Conservation (phyloP, 1,140 invertebrate genomes). For the Lucilia cuprina region DNA sequence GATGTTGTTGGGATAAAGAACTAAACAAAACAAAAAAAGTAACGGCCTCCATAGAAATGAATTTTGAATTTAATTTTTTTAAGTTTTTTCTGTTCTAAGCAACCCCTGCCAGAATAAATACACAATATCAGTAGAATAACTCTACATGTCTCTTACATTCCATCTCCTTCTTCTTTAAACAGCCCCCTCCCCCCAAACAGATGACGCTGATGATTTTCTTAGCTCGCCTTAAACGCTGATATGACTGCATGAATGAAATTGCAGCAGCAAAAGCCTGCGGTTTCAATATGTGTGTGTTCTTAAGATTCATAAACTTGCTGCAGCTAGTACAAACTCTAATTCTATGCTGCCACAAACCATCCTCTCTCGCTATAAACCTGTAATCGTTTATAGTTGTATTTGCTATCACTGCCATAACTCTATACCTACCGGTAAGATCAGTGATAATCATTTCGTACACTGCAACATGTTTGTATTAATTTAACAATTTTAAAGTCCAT, state of each 20-base stretch:
- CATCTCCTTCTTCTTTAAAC: not conserved
- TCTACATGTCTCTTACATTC: not conserved
- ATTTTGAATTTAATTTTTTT: not conserved
- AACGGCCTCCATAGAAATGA: not conserved
- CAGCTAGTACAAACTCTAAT: not conserved
- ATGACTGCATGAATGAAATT: slow-evolving; percentile 22
- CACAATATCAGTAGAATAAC: too few relatives aligned
- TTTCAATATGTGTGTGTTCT: not conserved
- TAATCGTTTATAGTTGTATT: not conserved
- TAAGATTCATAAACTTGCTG: not conserved
- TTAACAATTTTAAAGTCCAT: slow-evolving; percentile 59
- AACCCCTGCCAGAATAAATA: not conserved
- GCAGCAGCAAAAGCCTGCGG: not conserved
- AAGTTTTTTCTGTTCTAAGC: not conserved
- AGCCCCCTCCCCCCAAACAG: too few relatives aligned
- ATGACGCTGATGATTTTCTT: slow-evolving; percentile 21
- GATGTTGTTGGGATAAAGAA: not conserved
- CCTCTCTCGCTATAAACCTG: not conserved
- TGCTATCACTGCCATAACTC: not conserved
- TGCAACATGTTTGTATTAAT: slow-evolving; percentile 46
- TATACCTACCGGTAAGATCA: slow-evolving; percentile 57
- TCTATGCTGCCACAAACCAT: not conserved
- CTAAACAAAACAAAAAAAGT: slow-evolving; percentile 1
- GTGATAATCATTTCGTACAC: slow-evolving; percentile 54
- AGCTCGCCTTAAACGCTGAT: not conserved